Percentiles rank a stretch among this genome's conserved stretches.
These are phyloP conservation scores for Protaetia brevitarsis DNA, from an alignment of 1,140 invertebrate species.

Conservation along the genomic window DNA sequence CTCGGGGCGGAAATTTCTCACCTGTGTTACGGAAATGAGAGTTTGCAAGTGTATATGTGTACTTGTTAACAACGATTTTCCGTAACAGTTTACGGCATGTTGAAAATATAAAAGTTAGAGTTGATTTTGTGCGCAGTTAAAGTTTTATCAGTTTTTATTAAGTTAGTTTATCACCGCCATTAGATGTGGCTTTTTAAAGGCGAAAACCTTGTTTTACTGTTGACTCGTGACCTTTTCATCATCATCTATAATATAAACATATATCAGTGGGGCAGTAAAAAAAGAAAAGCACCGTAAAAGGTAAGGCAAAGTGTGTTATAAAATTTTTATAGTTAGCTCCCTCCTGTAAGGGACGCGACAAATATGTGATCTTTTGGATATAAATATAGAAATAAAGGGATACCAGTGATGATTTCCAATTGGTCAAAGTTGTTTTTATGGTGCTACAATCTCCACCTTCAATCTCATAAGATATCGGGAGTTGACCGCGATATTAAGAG, in stretches of 20 bases:
- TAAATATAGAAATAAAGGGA: too few relatives aligned
- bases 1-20: too few relatives aligned
- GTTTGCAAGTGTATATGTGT: background rate
- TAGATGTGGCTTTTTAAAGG: background rate
- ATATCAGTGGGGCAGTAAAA: background rate
- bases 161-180: background rate
- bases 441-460: too few relatives aligned
- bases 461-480: too few relatives aligned
- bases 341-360: too few relatives aligned
- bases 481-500: too few relatives aligned
- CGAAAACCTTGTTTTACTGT: slow-evolving; percentile 12
- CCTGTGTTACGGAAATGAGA: too few relatives aligned
- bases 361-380: too few relatives aligned
- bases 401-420: too few relatives aligned
- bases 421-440: too few relatives aligned
- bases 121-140: background rate
- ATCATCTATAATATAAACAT: slow-evolving; percentile 18
- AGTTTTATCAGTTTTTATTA: background rate
- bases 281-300: background rate
- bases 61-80: background rate
- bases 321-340: slow-evolving; percentile 10
- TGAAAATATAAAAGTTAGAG: background rate
- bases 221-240: background rate
- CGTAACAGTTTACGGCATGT: background rate
- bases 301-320: slow-evolving; percentile 7